Evolutionary conservation across 2,888 invertebrate genomes (phyloP), one percentile per base, ranked within the genome.

Genomic region (Drosophila diplacantha): DNA sequence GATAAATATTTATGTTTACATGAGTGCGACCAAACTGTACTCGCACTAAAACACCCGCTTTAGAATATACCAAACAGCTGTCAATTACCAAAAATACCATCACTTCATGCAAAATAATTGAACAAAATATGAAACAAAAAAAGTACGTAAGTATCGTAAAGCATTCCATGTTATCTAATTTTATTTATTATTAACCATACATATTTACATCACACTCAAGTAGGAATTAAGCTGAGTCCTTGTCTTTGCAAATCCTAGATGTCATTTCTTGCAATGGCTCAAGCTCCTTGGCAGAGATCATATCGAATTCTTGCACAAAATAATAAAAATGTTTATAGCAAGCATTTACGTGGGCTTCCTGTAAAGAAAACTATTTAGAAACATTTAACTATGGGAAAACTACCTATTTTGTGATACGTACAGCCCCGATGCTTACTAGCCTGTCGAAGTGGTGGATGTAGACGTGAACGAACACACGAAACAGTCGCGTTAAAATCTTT

Each of bases 321-420:
- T 95, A 97, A 87, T 95, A 96, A 87, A 96, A 97, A 87, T 97
- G 96, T 86, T 97, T 97, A 90, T 96, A 97, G 86, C 96, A 96
- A 1, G 96, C 96, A 87, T 97, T 97, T 0, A 96, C 95, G 85
- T 97, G 96, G 18, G 96, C 95, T 87, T 97, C 96, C 87, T 86
- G 64, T 32, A 73, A 71, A 50, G 24, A 51, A 49, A 51, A 9
- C 35, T 11, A 31, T 16, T 31, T 37, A 0, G 9, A 14, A 22
- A 7, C 22, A 9, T 16, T 12, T 26, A 9, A 3, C 3, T 18
- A 12, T 31, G 8, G 2, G 6, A 14, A 5, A 12, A 44, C 16
- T 4, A 14, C 9, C 20, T 43, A 16, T 0, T 43, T 54, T 3
- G 8, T 2, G 0, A 1, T 78, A 91, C 93, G 92, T 90, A 96